Evolutionary conservation across 2,113 vertebrate species (phyloP).

Genomic region (Scophthalmus maximus): DNA sequence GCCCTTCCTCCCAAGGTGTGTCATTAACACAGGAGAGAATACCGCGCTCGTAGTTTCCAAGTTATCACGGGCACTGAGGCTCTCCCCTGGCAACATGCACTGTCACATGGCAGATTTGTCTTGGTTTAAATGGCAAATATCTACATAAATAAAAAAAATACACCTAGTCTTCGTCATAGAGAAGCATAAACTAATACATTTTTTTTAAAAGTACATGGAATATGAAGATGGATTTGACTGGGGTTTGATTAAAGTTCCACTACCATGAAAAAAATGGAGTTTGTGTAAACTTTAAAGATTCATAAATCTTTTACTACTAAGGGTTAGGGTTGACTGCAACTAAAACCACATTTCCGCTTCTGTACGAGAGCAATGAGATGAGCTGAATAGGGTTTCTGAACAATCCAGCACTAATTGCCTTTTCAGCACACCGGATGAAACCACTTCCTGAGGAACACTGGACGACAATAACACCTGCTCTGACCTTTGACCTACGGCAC

Average conservation of each 20-base stretch:
- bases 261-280: neutral
- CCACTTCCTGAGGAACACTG: constrained; percentile 22
- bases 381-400: constrained; percentile 14
- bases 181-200: neutral
- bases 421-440: constrained; percentile 20
- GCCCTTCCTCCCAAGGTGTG: constrained; percentile 69
- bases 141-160: constrained; percentile 2
- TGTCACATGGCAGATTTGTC: constrained; percentile 32
- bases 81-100: constrained; percentile 33
- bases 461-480: neutral
- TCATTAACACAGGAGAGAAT: constrained; percentile 68
- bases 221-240: neutral
- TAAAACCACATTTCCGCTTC: constrained; percentile 11
- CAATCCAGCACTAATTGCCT: constrained; percentile 10
- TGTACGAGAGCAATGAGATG: neutral
- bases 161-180: neutral
- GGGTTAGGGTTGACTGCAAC: too few species aligned
- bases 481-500: constrained; percentile 15
- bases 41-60: constrained; percentile 11
- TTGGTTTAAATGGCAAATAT: constrained; percentile 23
- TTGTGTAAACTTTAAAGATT: neutral
- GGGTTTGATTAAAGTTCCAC: neutral
- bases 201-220: neutral
- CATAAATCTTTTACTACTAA: neutral
- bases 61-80: constrained; percentile 22